phyloP scores from a whole-genome alignment of 2,113 vertebrate genomes.

The Gopherus evgoodei region DNA sequence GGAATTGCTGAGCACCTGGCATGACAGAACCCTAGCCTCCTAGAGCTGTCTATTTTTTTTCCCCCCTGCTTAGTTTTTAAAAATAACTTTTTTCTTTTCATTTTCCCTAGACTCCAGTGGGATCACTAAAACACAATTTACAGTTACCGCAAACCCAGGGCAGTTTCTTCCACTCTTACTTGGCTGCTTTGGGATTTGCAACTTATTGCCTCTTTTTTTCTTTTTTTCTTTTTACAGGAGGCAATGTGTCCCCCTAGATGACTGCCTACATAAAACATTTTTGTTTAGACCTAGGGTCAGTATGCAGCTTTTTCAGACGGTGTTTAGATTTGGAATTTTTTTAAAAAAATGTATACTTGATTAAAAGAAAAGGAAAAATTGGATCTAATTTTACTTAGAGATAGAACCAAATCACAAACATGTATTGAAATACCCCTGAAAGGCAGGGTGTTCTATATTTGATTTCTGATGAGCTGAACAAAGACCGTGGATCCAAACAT shows the following conservation, averaged over 20 bases:
- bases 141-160: constrained; percentile 70
- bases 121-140: constrained; percentile 80
- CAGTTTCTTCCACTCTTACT: constrained; percentile 74
- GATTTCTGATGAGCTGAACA: constrained; percentile 26
- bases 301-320: constrained; percentile 48
- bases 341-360: not conserved
- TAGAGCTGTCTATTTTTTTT: constrained; percentile 39
- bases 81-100: constrained; percentile 66
- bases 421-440: not conserved
- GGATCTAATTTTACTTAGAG: constrained; percentile 20
- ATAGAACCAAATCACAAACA: not conserved
- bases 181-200: constrained; percentile 80
- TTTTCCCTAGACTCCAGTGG: constrained; percentile 67
- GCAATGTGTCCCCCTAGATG: constrained; percentile 63
- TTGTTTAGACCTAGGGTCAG: constrained; percentile 63
- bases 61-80: constrained; percentile 66
- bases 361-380: not conserved
- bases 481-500: not conserved
- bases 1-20: constrained; percentile 7
- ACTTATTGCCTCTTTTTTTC: constrained; percentile 76
- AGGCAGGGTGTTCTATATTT: not conserved
- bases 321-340: constrained; percentile 58
- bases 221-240: constrained; percentile 76
- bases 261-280: constrained; percentile 72
- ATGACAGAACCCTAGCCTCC: constrained; percentile 22